Percentiles rank a stretch among this genome's conserved stretches.
These are phyloP conservation scores for Trissoscelio sp. DNA, from an alignment of 2,888 invertebrate species.

Conservation along the genomic window DNA sequence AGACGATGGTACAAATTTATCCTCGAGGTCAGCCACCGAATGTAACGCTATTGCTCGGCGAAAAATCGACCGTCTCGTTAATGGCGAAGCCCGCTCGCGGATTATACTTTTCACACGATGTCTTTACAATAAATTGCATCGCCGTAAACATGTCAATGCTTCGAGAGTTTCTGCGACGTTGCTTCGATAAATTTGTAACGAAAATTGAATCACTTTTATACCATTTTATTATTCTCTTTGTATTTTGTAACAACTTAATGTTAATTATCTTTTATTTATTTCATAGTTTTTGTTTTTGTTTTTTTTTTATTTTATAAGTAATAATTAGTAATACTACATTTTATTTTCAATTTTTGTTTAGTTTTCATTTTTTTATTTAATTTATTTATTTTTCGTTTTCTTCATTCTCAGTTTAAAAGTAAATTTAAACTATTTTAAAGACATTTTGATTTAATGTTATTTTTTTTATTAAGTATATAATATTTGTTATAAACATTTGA, in stretches of 20 bases:
- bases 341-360: too few species aligned
- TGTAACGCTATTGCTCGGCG: conserved; percentile 65
- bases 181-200: conserved; percentile 6
- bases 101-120: conserved; percentile 41
- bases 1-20: conserved; percentile 69
- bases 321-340: too few species aligned
- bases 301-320: too few species aligned
- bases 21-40: conserved; percentile 70
- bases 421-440: too few species aligned
- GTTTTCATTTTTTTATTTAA: too few species aligned
- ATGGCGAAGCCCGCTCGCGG: conserved; percentile 53
- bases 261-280: neutral
- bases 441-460: neutral
- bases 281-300: too few species aligned
- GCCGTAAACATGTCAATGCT: conserved; percentile 39
- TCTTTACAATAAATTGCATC: conserved; percentile 34
- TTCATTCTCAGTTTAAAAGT: too few species aligned
- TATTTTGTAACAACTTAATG: conserved; percentile 11
- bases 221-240: conserved; percentile 4
- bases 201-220: conserved; percentile 19
- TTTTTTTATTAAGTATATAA: neutral
- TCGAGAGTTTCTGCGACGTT: conserved; percentile 16
- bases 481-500: neutral
- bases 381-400: too few species aligned
- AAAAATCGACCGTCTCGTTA: conserved; percentile 66